Evolutionary conservation across 2,113 vertebrate species (phyloP), one percentile per base, ranked within the genome.

Genomic region (Peucedramus taeniatus): DNA sequence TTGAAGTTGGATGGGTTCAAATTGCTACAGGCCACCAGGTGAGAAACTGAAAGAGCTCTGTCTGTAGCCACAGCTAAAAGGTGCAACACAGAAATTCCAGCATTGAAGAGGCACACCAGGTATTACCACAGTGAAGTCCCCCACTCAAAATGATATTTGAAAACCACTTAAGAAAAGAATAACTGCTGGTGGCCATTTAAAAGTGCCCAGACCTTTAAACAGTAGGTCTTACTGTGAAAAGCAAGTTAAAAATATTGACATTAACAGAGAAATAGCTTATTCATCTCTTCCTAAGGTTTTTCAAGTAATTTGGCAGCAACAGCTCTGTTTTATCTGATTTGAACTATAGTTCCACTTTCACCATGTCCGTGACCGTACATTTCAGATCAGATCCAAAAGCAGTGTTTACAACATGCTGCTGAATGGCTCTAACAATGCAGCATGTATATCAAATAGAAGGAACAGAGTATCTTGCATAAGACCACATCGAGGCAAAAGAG

Each of bases 391-490:
- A 69, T 85, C 74, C 83, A 87, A 85, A 91, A 64, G 10, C 9
- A 2, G 8, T 77, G 40, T 89, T 92, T 91, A 64, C 76, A 51
- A 47, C 26, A 47, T 66, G 27, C 12, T 77, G 30, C 47, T 78
- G 71, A 69, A 66, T 63, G 13, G 8, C 50, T 75, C 4, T 66
- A 39, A 47, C 18, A 88, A 20, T 15, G 23, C 42, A 56, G 18
- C 6, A 1, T 19, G 26, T 63, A 26, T 87, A 70, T 79, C 63
- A 85, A 83, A 93, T n/a, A 51, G 47, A 37, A 81, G 68, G 51
- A 93, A 60, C 8, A 49, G 54, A 70, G 40, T 65, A n/a, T 90
- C 92, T 94, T 96, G 90, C 76, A n/a, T 92, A 85, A 96, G 68
- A 93, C 86, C 39, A 27, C 72, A 47, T 33, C 0, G 21, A 93